These are phyloP conservation scores for Drosophila carrolli DNA, from an alignment of 1,140 invertebrate species.

Conservation along the genomic window DNA sequence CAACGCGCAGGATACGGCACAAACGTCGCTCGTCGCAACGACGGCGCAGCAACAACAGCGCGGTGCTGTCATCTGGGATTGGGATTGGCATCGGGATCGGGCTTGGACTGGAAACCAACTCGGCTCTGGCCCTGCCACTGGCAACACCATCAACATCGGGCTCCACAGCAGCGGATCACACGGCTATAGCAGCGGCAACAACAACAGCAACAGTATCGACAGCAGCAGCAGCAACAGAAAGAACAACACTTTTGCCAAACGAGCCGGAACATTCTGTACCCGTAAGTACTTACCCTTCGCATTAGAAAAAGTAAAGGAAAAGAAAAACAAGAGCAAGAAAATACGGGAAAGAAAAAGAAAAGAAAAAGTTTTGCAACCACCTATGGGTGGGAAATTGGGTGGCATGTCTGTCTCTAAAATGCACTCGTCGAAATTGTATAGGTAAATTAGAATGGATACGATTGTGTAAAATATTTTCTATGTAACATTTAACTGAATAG, in stretches of 20 bases:
- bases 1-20: slow-evolving; percentile 67
- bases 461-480: too few species aligned
- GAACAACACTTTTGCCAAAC: slow-evolving; percentile 80
- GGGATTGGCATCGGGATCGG: slow-evolving; percentile 40
- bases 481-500: too few species aligned
- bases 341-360: slow-evolving; percentile 16
- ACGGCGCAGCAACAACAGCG: slow-evolving; percentile 60
- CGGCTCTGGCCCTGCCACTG: slow-evolving; percentile 82
- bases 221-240: slow-evolving; percentile 42
- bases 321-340: slow-evolving; percentile 11
- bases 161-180: slow-evolving; percentile 42
- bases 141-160: slow-evolving; percentile 56
- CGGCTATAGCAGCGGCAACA: slow-evolving; percentile 37
- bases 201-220: slow-evolving; percentile 23
- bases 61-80: slow-evolving; percentile 47
- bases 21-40: slow-evolving; percentile 63
- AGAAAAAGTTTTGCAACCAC: slow-evolving; percentile 35
- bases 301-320: neutral
- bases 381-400: slow-evolving; percentile 14
- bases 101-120: slow-evolving; percentile 40
- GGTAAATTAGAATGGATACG: too few species aligned
- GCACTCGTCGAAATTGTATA: slow-evolving; percentile 1
- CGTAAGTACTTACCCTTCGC: slow-evolving; percentile 71
- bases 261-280: slow-evolving; percentile 85
- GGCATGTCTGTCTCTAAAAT: slow-evolving; percentile 8